These are phyloP conservation scores for Drosophila quasianomalipes DNA, from an alignment of 2,888 invertebrate genomes.

Conservation along the genomic window DNA sequence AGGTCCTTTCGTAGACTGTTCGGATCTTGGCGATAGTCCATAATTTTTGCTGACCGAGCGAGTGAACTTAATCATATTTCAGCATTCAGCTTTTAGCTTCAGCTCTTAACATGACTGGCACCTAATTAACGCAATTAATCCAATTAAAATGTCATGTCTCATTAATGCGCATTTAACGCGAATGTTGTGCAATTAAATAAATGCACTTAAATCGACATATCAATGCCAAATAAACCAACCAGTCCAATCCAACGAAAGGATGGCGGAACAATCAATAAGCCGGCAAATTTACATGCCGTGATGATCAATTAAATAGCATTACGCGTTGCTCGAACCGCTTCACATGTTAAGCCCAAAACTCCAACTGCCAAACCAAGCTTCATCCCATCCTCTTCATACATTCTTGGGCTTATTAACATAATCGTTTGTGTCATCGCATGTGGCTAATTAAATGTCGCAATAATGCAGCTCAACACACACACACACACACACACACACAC, in stretches of 20 bases:
- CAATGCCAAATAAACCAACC: constrained; percentile 48
- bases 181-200: constrained; percentile 78
- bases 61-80: constrained; percentile 54
- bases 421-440: constrained; percentile 70
- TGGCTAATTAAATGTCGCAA: constrained; percentile 73
- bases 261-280: constrained; percentile 36
- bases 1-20: constrained; percentile 6
- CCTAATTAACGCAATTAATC: constrained; percentile 78
- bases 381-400: neutral
- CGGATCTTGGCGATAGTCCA: constrained; percentile 20
- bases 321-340: constrained; percentile 22
- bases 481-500: neutral
- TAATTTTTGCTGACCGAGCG: constrained; percentile 42
- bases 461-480: constrained; percentile 41
- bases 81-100: constrained; percentile 25
- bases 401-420: constrained; percentile 69
- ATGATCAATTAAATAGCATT: constrained; percentile 71
- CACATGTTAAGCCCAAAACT: constrained; percentile 5
- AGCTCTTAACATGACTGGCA: constrained; percentile 42
- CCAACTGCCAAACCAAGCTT: neutral
- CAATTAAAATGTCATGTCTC: constrained; percentile 80
- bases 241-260: constrained; percentile 1
- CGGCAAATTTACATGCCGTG: constrained; percentile 53
- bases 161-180: constrained; percentile 73
- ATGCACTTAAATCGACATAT: constrained; percentile 71